Base-by-base conservation (phyloP, 2,888 invertebrate species). In the Diplolepis rosae region DNA sequence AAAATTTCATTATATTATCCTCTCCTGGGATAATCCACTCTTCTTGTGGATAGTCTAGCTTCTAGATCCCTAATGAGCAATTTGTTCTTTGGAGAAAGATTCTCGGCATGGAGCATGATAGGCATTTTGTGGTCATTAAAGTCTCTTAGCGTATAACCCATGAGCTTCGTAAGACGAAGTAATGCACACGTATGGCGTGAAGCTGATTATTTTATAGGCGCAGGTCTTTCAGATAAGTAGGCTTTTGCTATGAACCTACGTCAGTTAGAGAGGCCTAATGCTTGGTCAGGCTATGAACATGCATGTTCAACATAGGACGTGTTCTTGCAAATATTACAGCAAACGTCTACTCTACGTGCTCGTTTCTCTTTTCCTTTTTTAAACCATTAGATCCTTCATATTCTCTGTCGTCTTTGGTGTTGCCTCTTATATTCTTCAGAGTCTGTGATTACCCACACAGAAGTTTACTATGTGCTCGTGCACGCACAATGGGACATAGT, bases 361-460 rank as follows among this genome's bases (percentile, higher is more conserved):
- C 7, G 28, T 52, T 52, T 50, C 51, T 66, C 68, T 65, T 68
- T 70, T 72, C 65, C 66, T 39, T 52, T 69, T 67, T 27, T 30
- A 45, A 54, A 51, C 27, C 30, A 69, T 50, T 51, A 50, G 48
- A 67, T 70, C 42, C 39, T 65, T 48, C 9, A 22, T 18, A 18
- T 7, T 27, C 51, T 28, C 65, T 65, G 18, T 67, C 13, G 28
- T n/a, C 22, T n/a, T 22, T 65, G 15, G 7, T 9, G 18, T 39
- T 70, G 42, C 11, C 30, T n/a, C 66, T 50, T 32, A 28, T 45
- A 28, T 28, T 52, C 28, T 52, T n/a, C 3, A 24, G 52, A 52
- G 54, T 30, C 15, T 54, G 30, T 32, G 54, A 32, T 54, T 54
- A 28, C 30, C 54, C 54, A 30, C 54, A 54, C 32, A 54, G 54